phyloP scores from a whole-genome alignment of 2,888 invertebrate species.

The Aethes cnicana region DNA sequence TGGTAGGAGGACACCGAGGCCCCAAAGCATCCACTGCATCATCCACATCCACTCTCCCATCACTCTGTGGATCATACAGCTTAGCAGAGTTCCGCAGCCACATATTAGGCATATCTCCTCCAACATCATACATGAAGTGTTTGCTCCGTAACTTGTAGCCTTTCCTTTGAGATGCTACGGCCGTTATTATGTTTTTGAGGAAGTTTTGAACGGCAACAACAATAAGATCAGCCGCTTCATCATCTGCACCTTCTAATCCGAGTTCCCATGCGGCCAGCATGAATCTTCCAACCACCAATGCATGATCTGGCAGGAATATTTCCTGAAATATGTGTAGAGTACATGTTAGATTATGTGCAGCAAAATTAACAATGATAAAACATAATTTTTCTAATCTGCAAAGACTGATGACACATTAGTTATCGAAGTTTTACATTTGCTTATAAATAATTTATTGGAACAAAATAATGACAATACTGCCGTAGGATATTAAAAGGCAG shows the following conservation, averaged over 20 bases:
- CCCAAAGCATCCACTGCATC: conserved; percentile 84
- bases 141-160: conserved; percentile 89
- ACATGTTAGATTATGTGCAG: not conserved
- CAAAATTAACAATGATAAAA: not conserved
- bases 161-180: conserved; percentile 90
- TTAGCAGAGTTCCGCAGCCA: conserved; percentile 89
- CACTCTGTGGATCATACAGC: conserved; percentile 84
- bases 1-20: conserved; percentile 86
- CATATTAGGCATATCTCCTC: conserved; percentile 89
- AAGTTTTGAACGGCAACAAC: conserved; percentile 90
- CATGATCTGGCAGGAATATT: conserved; percentile 91
- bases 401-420: too few relatives aligned
- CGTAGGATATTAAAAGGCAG: too few relatives aligned
- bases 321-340: conserved; percentile 76
- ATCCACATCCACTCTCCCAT: conserved; percentile 81
- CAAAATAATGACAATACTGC: too few relatives aligned
- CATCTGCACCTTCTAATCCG: conserved; percentile 92
- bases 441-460: too few relatives aligned
- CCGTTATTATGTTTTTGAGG: conserved; percentile 90
- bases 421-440: too few relatives aligned
- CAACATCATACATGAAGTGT: conserved; percentile 90
- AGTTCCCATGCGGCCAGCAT: conserved; percentile 94
- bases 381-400: not conserved
- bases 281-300: conserved; percentile 91
- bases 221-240: conserved; percentile 91